Evolutionary conservation across 2,888 invertebrate species (phyloP).

Genomic region (Zonitis immaculata): DNA sequence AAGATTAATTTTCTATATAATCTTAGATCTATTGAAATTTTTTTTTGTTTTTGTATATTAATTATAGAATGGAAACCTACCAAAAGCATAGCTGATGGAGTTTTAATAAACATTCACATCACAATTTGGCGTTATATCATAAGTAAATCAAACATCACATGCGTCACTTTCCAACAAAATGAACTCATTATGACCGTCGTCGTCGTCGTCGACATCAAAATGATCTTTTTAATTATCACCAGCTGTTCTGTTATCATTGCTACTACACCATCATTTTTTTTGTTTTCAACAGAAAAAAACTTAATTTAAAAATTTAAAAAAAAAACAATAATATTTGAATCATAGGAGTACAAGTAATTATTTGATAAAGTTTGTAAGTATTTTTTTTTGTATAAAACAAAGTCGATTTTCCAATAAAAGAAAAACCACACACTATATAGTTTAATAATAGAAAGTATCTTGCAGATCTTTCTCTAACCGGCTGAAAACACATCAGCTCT

Average conservation of each 20-base stretch:
- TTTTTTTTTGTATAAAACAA: too few relatives aligned
- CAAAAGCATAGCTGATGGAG: conserved; percentile 9
- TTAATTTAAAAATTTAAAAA: too few relatives aligned
- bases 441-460: conserved; percentile 16
- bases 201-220: neutral
- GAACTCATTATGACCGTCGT: conserved; percentile 1
- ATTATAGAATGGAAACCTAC: conserved; percentile 13
- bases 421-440: too few relatives aligned
- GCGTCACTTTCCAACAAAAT: conserved; percentile 8
- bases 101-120: conserved; percentile 11
- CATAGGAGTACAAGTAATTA: too few relatives aligned
- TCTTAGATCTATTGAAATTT: too few relatives aligned
- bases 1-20: too few relatives aligned
- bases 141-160: conserved; percentile 4
- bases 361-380: too few relatives aligned
- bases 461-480: conserved; percentile 34
- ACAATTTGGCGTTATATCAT: conserved; percentile 13
- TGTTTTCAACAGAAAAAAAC: too few relatives aligned
- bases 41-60: neutral
- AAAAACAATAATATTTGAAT: too few relatives aligned
- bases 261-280: neutral
- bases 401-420: too few relatives aligned
- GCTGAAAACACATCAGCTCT: conserved; percentile 38
- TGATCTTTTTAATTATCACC: neutral
- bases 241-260: neutral